Evolutionary conservation across 1,140 invertebrate genomes (phyloP).

Genomic region (Temnothorax nylanderi): DNA sequence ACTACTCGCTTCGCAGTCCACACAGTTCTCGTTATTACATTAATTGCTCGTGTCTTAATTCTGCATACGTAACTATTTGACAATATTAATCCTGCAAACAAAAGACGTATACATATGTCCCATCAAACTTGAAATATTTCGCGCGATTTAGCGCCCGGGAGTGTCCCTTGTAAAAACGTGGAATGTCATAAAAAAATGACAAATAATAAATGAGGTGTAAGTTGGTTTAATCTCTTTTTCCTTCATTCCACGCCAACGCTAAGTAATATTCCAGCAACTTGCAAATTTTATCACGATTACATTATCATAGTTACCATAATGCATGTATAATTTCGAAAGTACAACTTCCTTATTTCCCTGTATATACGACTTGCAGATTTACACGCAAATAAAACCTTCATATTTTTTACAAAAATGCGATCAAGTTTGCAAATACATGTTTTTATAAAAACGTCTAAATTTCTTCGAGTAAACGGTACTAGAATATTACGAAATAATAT

Average conservation of each 20-base stretch:
- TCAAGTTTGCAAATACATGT: neutral
- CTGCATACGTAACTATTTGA: neutral
- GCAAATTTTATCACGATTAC: neutral
- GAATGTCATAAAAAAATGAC: neutral
- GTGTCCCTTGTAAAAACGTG: neutral
- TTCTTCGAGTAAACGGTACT: neutral
- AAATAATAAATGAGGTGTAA: neutral
- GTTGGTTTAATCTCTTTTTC: neutral
- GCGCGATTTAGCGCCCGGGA: neutral
- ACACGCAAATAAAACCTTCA: neutral
- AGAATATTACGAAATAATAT: neutral
- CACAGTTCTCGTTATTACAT: constrained; percentile 26
- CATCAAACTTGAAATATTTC: neutral
- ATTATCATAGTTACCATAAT: neutral
- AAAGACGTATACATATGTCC: neutral
- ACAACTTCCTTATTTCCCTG: neutral
- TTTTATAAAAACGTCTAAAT: neutral
- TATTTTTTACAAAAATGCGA: neutral
- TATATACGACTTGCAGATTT: neutral
- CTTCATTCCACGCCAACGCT: too few relatives aligned
- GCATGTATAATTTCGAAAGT: neutral
- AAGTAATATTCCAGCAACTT: neutral
- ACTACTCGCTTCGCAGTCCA: neutral
- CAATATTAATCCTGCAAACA: neutral
- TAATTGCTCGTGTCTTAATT: constrained; percentile 42